Conservation (phyloP, 2,888 invertebrate species). For the Drosophila colorata region DNA sequence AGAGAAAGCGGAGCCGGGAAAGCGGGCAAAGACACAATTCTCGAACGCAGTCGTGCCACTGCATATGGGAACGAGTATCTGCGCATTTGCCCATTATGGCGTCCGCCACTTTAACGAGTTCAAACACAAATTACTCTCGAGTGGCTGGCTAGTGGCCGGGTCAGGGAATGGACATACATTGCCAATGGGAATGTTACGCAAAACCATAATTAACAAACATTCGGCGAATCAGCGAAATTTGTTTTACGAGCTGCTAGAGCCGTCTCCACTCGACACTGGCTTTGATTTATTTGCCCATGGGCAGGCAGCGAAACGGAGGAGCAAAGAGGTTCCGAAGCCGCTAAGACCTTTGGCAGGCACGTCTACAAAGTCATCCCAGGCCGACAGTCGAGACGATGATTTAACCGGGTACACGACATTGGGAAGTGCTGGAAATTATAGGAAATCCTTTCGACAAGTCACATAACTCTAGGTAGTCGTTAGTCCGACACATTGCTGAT, state of each 20-base stretch:
- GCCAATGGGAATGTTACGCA: slow-evolving; percentile 67
- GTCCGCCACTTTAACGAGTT: slow-evolving; percentile 76
- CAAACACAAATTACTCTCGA: slow-evolving; percentile 77
- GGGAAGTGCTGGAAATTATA: slow-evolving; percentile 63
- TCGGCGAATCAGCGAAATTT: slow-evolving; percentile 61
- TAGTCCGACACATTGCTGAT: slow-evolving; percentile 64
- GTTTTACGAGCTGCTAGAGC: slow-evolving; percentile 65
- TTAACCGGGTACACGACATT: slow-evolving; percentile 55
- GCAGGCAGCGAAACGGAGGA: slow-evolving; percentile 10
- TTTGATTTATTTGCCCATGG: slow-evolving; percentile 71
- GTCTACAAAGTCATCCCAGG: slow-evolving; percentile 27
- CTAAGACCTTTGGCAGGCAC: slow-evolving; percentile 18
- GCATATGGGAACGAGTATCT: slow-evolving; percentile 66
- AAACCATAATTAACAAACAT: slow-evolving; percentile 79
- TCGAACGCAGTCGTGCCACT: slow-evolving; percentile 61
- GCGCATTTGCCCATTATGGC: slow-evolving; percentile 56
- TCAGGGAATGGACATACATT: slow-evolving; percentile 20
- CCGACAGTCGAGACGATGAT: slow-evolving; percentile 38
- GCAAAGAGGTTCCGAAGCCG: slow-evolving; percentile 7
- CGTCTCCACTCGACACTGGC: slow-evolving; percentile 29
- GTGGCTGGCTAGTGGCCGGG: slow-evolving; percentile 40
- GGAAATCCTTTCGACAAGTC: slow-evolving; percentile 75
- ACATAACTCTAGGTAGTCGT: slow-evolving; percentile 68
- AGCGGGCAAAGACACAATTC: slow-evolving; percentile 46
- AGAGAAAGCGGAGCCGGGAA: slow-evolving; percentile 10